Base-by-base conservation (phyloP, 2,888 invertebrate genomes). In the Noctua janthina region DNA sequence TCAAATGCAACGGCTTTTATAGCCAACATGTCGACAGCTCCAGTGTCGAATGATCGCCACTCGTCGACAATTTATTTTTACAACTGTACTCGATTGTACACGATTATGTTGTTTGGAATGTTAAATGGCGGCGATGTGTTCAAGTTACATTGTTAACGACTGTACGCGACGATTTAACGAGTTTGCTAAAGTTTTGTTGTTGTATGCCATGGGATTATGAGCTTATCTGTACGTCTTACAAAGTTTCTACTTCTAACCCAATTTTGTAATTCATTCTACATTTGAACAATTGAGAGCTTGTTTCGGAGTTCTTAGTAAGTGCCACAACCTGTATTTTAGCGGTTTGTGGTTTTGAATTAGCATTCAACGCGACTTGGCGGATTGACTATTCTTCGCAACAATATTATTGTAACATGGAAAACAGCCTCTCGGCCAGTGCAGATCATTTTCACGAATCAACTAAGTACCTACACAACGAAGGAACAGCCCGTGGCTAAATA, bases 61-160 rank as follows among this genome's bases (percentile, higher is more conserved):
- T 86, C 75, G 87, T 71, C 51, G 72, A 87, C 84, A 87, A 83
- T 85, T 87, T 79, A 87, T 87, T 85, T 85, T 87, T 85, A 87
- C 87, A 70, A 87, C 85, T 83, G 79, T 76, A 66, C 84, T 59
- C 87, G 79, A 85, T 83, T 87, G 87, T 79, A 83, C 84, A 49
- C 83, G 84, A 85, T 85, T 83, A 87, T 83, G 85, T 85, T 85
- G 87, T 85, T 86, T 71, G 75, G 39, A 62, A 71, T 83, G 87
- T 85, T 86, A 79, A 84, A 82, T 85, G 84, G 79, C n/a, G 67
- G 39, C 76, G 75, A 83, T 83, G 84, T 83, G 84, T 87, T 83
- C 74, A 79, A 83, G 84, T 83, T 76, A 83, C 84, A 84, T 83
- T 87, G 87, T 87, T 79, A 87, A 87, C 83, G 84, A 76, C 56